Base-by-base conservation (phyloP, 2,113 vertebrate species). In the Psittacula cyanocephala region DNA sequence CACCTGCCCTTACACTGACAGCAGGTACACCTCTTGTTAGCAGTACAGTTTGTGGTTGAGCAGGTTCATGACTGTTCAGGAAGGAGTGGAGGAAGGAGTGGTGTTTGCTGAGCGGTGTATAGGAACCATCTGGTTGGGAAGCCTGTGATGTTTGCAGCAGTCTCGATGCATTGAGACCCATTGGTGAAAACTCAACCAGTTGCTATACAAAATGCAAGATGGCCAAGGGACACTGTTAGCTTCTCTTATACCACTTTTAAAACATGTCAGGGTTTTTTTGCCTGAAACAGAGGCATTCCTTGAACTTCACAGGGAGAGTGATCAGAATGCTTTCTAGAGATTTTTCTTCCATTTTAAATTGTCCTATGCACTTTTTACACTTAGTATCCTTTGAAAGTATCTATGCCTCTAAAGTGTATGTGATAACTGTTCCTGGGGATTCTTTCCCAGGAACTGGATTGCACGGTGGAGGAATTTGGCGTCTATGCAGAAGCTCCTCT, bases 1-100 rank as follows among this genome's bases (percentile, higher is more conserved):
- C 25, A 1, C 15, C 19, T 1, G 47, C 39, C 22, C 13, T 18
- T 11, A 1, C 1, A 17, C 43, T 11, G 52, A 4, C 17, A 11
- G 65, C 65, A 6, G 65, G 57, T 59, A 10, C 31, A 24, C 33
- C 23, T 5, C 52, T 4, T 17, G 28, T 17, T 3, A 5, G 55
- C 81, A 13, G 33, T 6, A 10, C 4, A 13, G 55, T 3, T 5
- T 6, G 15, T 20, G 69, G 39, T 6, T 5, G 57, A 20, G 81
- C 81, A 43, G 68, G 57, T 25, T 31, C 13, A 1, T 15, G 47
- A 1, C 3, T 35, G 57, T 3, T 33, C 37, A 12, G 25, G 46
- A 57, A 57, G 49, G 25, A 11, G 47, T 8, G 14, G 49, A 25
- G 68, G 74, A 15, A 7, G 9, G 57, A 63, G 43, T 8, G 17